Conservation (phyloP, 2,113 vertebrate genomes). For the Butorides virescens region DNA sequence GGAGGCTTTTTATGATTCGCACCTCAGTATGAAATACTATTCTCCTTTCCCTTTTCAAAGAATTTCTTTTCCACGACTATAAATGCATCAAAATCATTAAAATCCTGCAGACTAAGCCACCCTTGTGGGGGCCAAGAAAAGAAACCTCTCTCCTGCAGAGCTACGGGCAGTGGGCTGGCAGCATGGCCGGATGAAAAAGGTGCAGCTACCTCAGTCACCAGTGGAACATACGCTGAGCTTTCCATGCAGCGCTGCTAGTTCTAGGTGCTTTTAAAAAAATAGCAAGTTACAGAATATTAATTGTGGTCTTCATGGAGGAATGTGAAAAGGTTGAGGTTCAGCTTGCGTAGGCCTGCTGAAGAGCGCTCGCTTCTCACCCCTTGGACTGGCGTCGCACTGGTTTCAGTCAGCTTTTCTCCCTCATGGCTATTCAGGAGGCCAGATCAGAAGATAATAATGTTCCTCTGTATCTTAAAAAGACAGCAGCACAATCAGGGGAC, state of each 20-base stretch:
- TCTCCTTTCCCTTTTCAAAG: neutral
- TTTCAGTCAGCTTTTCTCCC: neutral
- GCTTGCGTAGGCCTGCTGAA: rapidly evolving
- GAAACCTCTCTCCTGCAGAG: neutral
- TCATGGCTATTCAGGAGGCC: neutral
- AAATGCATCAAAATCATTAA: neutral
- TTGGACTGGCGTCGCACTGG: neutral
- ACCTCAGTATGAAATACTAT: neutral
- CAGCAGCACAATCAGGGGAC: neutral
- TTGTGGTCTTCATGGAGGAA: neutral
- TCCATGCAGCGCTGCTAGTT: neutral
- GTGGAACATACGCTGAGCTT: neutral
- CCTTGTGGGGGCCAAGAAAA: neutral
- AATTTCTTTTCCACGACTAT: neutral
- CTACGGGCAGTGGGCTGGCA: neutral
- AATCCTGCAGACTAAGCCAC: neutral
- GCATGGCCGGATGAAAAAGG: neutral
- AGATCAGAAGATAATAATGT: neutral
- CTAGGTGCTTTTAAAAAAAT: neutral
- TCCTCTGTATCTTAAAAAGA: neutral
- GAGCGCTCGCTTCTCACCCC: neutral
- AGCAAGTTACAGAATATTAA: neutral
- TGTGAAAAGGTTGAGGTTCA: neutral
- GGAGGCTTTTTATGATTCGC: neutral
- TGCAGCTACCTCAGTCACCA: neutral